Conservation (phyloP, 1,140 invertebrate genomes). For the Steinernema khuongi region DNA sequence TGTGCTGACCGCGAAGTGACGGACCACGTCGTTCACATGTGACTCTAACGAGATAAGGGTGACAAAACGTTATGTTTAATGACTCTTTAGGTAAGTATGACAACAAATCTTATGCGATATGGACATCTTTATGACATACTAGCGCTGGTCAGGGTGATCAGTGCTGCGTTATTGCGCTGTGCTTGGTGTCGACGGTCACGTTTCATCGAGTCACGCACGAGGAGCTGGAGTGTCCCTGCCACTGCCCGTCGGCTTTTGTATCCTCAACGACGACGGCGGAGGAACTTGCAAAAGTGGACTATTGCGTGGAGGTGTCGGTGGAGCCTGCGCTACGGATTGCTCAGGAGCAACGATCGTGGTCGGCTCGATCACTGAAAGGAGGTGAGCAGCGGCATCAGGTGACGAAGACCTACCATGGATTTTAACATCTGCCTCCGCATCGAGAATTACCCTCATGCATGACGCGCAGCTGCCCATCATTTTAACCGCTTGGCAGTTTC, state of each 20-base stretch:
- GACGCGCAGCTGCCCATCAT: constrained; percentile 16
- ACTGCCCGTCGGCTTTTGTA: neutral
- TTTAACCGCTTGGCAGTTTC: neutral
- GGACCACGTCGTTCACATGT: neutral
- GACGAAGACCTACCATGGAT: neutral
- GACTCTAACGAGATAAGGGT: neutral
- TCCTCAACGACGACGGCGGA: neutral
- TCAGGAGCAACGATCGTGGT: constrained; percentile 1
- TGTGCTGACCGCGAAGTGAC: neutral
- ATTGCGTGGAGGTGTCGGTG: neutral
- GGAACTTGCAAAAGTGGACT: neutral
- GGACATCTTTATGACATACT: too few relatives aligned
- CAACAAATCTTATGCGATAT: neutral
- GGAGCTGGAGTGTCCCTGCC: neutral
- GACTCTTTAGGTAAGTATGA: neutral
- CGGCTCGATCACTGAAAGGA: neutral
- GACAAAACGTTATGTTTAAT: neutral
- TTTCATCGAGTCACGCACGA: too few relatives aligned
- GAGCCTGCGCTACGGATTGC: neutral
- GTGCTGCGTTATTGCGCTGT: too few relatives aligned
- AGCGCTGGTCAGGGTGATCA: too few relatives aligned
- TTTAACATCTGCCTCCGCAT: constrained; percentile 9
- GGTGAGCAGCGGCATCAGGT: neutral
- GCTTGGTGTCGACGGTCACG: too few relatives aligned
- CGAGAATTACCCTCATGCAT: neutral